Evolutionary conservation across 2,113 vertebrate genomes (phyloP).

Genomic region (Chaetura pelagica): DNA sequence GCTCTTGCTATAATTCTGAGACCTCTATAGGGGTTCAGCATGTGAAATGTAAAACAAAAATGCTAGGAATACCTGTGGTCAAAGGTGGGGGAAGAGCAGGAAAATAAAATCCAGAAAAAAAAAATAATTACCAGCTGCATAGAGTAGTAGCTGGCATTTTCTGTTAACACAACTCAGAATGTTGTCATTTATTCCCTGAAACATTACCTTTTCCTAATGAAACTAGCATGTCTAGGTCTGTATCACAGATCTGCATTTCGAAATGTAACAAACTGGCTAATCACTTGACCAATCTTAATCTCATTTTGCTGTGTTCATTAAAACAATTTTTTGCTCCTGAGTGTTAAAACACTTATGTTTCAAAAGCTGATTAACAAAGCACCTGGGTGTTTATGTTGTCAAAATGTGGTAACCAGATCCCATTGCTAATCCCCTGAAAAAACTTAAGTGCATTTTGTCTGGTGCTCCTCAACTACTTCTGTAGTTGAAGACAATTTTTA

Average conservation of each 20-base stretch:
- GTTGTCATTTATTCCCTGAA: not conserved
- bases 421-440: not conserved
- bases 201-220: not conserved
- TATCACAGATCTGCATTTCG: not conserved
- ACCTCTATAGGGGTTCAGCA: constrained; percentile 39
- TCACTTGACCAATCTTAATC: not conserved
- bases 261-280: not conserved
- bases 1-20: not conserved
- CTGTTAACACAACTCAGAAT: not conserved
- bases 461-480: not conserved
- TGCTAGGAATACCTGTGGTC: not conserved
- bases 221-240: not conserved
- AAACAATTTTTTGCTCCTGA: not conserved
- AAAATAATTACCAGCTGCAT: not conserved
- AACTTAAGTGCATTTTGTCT: not conserved
- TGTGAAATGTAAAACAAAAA: constrained; percentile 56
- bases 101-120: not conserved
- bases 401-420: not conserved
- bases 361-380: not conserved
- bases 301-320: not conserved
- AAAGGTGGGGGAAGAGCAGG: not conserved
- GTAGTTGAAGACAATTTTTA: not conserved
- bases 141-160: not conserved
- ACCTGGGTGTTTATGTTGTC: not conserved
- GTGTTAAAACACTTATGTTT: not conserved